Evolutionary conservation across 2,113 vertebrate genomes (phyloP).

Genomic region (Helogale parvula): DNA sequence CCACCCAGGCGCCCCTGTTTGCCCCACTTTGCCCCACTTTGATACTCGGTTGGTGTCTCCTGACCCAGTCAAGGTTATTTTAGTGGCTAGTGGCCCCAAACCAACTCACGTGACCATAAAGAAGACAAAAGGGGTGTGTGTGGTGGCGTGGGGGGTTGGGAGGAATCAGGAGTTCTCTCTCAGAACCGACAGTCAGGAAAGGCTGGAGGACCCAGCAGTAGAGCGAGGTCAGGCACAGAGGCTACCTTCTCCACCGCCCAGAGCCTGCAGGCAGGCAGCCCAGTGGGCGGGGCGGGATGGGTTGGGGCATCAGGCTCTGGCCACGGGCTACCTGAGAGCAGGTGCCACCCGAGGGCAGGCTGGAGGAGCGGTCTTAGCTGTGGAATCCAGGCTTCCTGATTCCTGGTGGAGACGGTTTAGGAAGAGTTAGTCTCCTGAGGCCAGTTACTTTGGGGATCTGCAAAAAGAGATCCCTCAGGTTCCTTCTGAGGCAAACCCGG

Average conservation of each 20-base stretch:
- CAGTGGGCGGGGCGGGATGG: background rate
- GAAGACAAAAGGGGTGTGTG: fast-evolving
- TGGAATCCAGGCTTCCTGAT: too few relatives aligned
- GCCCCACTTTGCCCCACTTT: background rate
- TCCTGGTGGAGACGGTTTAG: background rate
- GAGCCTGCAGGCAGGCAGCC: background rate
- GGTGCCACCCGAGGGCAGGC: too few relatives aligned
- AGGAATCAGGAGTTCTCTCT: background rate
- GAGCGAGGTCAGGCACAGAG: background rate
- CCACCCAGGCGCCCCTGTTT: too few relatives aligned
- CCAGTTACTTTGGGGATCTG: background rate
- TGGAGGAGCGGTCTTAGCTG: background rate
- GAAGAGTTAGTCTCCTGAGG: background rate
- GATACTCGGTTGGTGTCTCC: background rate
- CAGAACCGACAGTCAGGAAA: background rate
- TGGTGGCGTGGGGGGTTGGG: too few relatives aligned
- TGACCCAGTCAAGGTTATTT: background rate
- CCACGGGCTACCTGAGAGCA: background rate
- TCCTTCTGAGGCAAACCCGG: background rate
- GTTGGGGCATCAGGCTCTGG: too few relatives aligned
- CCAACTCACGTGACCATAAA: background rate
- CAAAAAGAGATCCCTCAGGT: background rate
- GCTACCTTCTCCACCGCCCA: background rate
- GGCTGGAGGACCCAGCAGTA: background rate
- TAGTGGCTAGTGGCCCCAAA: background rate